Evolutionary conservation across 1,140 invertebrate species (phyloP).

Genomic region (Chironomus tepperi): DNA sequence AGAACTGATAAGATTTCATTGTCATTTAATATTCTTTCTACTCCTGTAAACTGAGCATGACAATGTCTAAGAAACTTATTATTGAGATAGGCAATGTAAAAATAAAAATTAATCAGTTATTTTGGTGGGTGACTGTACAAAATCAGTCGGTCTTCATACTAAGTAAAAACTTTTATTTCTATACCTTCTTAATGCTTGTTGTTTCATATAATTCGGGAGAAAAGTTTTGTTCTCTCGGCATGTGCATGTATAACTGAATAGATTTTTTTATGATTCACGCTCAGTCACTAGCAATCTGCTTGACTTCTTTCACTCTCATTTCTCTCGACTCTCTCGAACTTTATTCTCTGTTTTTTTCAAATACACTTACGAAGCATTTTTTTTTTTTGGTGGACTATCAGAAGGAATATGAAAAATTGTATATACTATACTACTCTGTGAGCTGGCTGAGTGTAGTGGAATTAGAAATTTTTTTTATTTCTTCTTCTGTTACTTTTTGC

Average conservation of each 20-base stretch:
- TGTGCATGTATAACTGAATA: not conserved
- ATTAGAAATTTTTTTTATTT: conserved; percentile 18
- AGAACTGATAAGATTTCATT: no score
- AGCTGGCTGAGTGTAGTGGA: conserved; percentile 8
- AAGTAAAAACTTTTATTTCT: not conserved
- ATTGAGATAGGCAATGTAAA: not conserved
- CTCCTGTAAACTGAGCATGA: no score
- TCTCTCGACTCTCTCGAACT: not conserved
- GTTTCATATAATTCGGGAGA: not conserved
- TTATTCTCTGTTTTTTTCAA: not conserved
- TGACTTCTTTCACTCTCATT: not conserved
- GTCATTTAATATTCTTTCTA: no score
- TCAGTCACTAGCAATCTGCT: not conserved
- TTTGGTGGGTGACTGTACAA: not conserved
- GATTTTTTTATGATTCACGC: no score
- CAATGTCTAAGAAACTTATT: conserved; percentile 8
- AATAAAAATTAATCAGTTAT: conserved; percentile 5
- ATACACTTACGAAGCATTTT: not conserved
- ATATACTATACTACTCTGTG: not conserved
- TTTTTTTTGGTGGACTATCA: no score
- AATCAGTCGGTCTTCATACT: not conserved
- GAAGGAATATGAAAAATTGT: conserved; percentile 3
- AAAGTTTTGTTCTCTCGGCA: not conserved
- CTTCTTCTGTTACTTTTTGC: not conserved
- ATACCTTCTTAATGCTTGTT: no score